A percentile compares a stretch with the other conserved stretches of the same genome.
Conservation (phyloP, 2,797 vertebrate genomes). For the Macropodus opercularis region DNA sequence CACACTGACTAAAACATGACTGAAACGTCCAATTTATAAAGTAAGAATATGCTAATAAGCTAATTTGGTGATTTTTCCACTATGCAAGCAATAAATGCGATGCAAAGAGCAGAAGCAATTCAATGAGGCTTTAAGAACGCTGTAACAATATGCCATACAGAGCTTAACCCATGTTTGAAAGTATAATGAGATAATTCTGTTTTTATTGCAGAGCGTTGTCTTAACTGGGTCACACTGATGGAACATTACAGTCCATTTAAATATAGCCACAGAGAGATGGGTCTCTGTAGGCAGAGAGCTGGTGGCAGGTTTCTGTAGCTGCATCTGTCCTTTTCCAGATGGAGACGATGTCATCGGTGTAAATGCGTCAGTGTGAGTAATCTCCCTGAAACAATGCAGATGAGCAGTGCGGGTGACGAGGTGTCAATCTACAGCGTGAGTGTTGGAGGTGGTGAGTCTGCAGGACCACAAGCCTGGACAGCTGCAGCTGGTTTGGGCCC, state of each 20-base stretch:
- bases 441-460: background rate
- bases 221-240: conserved; percentile 17
- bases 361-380: conserved; percentile 32
- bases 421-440: conserved; percentile 1
- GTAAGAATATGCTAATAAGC: background rate
- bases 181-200: background rate
- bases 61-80: background rate
- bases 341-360: conserved; percentile 13
- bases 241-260: conserved; percentile 8
- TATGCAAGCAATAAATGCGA: background rate
- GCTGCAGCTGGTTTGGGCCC: conserved; percentile 12
- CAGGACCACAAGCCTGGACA: conserved; percentile 3
- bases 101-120: background rate
- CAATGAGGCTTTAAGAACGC: background rate
- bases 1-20: background rate
- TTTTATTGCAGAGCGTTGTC: conserved; percentile 5
- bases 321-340: conserved; percentile 21
- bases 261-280: background rate
- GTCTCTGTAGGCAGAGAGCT: background rate
- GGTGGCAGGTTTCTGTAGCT: conserved; percentile 4
- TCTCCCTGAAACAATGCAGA: conserved; percentile 24
- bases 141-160: background rate
- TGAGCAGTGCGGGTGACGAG: conserved; percentile 2
- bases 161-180: background rate
- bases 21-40: background rate